Conservation (phyloP, 2,797 vertebrate genomes). For the Momotus momota region DNA sequence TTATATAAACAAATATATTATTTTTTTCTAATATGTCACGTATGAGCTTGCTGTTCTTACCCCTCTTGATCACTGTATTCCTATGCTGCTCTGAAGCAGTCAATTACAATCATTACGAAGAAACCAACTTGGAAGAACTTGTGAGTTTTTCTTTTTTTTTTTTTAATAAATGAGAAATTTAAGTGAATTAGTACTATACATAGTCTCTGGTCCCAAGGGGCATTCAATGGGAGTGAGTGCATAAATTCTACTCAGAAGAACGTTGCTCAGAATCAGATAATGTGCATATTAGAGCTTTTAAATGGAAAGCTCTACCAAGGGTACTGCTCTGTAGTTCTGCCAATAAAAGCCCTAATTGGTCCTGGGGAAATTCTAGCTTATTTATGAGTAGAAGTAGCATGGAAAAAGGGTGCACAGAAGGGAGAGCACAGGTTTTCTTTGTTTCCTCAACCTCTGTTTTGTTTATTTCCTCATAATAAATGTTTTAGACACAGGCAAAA, state of each 20-base stretch:
- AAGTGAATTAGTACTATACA: background rate
- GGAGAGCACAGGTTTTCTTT: background rate
- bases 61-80: background rate
- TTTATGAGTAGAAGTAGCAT: background rate
- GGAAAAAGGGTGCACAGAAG: background rate
- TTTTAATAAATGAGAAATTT: background rate
- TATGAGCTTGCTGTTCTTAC: background rate
- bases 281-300: slow-evolving; percentile 15
- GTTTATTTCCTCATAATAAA: background rate
- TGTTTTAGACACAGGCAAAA: background rate
- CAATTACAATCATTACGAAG: slow-evolving; percentile 18
- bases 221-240: background rate
- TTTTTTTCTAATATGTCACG: background rate
- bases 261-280: slow-evolving; percentile 32
- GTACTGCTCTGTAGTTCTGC: background rate
- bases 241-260: slow-evolving; percentile 19
- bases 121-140: slow-evolving; percentile 3
- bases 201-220: background rate
- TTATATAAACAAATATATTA: background rate
- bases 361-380: background rate
- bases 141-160: background rate
- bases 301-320: background rate
- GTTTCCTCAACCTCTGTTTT: background rate
- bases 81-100: background rate
- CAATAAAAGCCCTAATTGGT: background rate